These are phyloP conservation scores for Melanostoma mellinum DNA, from an alignment of 2,888 invertebrate genomes.

Conservation along the genomic window DNA sequence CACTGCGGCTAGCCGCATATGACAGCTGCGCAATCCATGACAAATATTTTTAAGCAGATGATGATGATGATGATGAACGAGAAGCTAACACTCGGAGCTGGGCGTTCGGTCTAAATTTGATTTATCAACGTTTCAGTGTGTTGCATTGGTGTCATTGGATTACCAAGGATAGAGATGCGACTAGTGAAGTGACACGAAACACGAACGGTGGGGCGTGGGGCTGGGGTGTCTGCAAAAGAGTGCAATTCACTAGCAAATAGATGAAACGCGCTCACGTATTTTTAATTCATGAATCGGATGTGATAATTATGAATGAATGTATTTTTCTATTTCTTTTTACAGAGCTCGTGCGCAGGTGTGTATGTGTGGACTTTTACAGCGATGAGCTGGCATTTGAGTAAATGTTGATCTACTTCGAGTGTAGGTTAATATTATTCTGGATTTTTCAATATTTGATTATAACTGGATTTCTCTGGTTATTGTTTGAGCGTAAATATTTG, in stretches of 20 bases:
- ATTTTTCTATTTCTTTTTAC: conserved; percentile 9
- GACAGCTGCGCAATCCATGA: conserved; percentile 58
- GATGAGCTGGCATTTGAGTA: conserved; percentile 31
- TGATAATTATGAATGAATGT: conserved; percentile 71
- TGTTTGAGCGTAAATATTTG: not conserved
- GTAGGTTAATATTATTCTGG: conserved; percentile 31
- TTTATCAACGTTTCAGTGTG: conserved; percentile 53
- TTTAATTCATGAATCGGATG: conserved; percentile 72
- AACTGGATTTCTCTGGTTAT: not conserved
- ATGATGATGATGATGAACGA: conserved; percentile 9
- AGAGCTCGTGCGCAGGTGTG: not conserved
- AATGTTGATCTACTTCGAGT: conserved; percentile 37
- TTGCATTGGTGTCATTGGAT: conserved; percentile 31
- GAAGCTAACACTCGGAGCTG: not conserved
- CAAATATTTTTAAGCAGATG: conserved; percentile 46
- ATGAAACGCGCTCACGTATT: conserved; percentile 66
- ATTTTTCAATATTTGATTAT: conserved; percentile 4
- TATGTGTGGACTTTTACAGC: not conserved
- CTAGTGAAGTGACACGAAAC: conserved; percentile 12
- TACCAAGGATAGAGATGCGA: conserved; percentile 1
- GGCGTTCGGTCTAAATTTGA: conserved; percentile 47
- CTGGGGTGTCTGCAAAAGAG: not conserved
- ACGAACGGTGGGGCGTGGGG: not conserved
- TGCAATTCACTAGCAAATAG: conserved; percentile 31
- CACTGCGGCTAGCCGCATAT: conserved; percentile 15